phyloP scores from a whole-genome alignment of 53 echinoderm and acorn worm genomes.

The Mesocentrotus franciscanus region DNA sequence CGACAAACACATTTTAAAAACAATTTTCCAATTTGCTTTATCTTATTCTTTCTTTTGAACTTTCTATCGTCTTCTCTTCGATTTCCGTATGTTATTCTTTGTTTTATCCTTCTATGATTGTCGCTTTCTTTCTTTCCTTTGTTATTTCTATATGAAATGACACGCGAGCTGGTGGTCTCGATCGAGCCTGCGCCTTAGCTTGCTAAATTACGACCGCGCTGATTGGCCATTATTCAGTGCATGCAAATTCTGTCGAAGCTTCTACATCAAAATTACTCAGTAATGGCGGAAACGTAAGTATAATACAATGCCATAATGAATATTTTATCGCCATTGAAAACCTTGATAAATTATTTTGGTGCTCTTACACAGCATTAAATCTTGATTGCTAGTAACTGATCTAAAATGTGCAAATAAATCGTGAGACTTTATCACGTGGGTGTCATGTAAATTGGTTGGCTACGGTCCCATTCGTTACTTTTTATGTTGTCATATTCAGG shows the following conservation, averaged over 20 bases:
- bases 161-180: no score
- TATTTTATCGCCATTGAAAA: not conserved
- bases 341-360: not conserved
- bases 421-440: conserved; percentile 23
- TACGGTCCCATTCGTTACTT: not conserved
- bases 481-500: not conserved
- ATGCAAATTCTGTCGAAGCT: not conserved
- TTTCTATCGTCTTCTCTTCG: not conserved
- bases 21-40: no score
- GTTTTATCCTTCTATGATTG: not conserved
- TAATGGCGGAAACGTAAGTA: conserved; percentile 24
- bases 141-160: not conserved
- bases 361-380: not conserved
- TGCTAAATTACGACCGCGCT: not conserved
- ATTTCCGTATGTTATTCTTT: not conserved
- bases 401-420: not conserved
- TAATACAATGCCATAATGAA: not conserved
- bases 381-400: not conserved
- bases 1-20: no score
- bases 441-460: not conserved
- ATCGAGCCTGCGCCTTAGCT: not conserved
- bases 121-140: not conserved
- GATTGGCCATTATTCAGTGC: not conserved
- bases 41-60: no score
- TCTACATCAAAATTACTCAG: not conserved